Base-by-base conservation (phyloP, 2,888 invertebrate species). In the Gymnocheta viridis region DNA sequence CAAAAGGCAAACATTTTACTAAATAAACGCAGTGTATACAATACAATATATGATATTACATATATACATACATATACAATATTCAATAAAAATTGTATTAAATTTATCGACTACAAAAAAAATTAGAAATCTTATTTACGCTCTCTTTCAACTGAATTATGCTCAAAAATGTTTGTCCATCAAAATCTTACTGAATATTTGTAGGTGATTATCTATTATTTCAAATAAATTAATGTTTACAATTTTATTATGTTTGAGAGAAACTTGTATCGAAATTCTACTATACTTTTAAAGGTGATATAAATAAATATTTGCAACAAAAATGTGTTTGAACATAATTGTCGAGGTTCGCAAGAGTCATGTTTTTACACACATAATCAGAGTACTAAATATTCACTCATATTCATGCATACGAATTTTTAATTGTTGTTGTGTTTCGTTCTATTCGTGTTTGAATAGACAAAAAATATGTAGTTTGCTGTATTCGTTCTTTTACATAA, bases 121-220 rank as follows among this genome's bases (percentile, higher is more conserved):
- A 62, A 54, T 54, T 69, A 54, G 0, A 22, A 10, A 49, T 19
- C 19, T 4, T 12, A 29, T 17, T n/a, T 64, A 4, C 17, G 10
- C 47, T 49, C 17, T 47, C 41, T 38, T 38, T 51, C 66, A 80
- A 80, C 49, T 38, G 27, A 72, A 38, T 38, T 66, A 24, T 58
- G 49, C 58, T 80, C 66, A 72, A 73, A 66, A 27, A 44, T 14
- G 10, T 51, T 58, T 32, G 41, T 47, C 19, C 60, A 56, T 69
- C 47, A 51, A 79, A 72, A 60, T 66, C 54, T 29, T 38, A 58
- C 64, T 35, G 29, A 76, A 70, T 67, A 73, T 56, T 80, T 80
- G 47, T 84, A 84, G 83, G 83, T 84, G 80, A 84, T 81, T 84
- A 60, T 60, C n/a, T 38, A 49, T 66, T 35, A 64, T 73, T 82